Conservation (phyloP, 2,888 invertebrate species). For the Eurytoma californica region DNA sequence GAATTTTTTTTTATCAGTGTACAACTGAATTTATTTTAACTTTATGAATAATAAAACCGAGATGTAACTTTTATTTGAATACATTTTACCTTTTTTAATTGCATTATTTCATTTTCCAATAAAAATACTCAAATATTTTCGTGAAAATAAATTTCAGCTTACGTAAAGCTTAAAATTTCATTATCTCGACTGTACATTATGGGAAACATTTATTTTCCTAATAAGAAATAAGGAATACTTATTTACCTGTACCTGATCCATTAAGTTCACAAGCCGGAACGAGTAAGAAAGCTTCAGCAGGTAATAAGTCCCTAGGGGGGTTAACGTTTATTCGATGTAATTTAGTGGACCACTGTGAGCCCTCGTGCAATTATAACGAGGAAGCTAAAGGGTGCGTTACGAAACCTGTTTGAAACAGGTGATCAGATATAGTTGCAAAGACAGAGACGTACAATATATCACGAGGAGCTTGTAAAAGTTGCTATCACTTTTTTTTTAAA, state of each 20-base stretch:
- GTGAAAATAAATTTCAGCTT: not conserved
- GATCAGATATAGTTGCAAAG: not conserved
- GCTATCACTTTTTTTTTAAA: not conserved
- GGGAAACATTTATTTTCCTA: not conserved
- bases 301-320: slow-evolving; percentile 36
- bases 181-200: slow-evolving; percentile 8
- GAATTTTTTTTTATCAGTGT: no score
- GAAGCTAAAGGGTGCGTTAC: not conserved
- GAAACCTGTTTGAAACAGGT: slow-evolving; percentile 34
- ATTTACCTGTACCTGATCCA: slow-evolving; percentile 11
- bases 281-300: slow-evolving; percentile 26
- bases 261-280: slow-evolving; percentile 28
- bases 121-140: no score
- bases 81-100: no score
- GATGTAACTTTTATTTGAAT: no score
- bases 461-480: slow-evolving; percentile 4
- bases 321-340: slow-evolving; percentile 42
- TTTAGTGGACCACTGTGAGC: slow-evolving; percentile 30
- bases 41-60: no score
- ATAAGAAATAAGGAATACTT: slow-evolving; percentile 4
- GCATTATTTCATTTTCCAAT: no score
- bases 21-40: no score
- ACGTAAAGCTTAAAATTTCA: slow-evolving; percentile 22
- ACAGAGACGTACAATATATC: not conserved
- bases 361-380: slow-evolving; percentile 27